phyloP scores from a whole-genome alignment of 2,888 invertebrate species.

The Acronicta leporina region DNA sequence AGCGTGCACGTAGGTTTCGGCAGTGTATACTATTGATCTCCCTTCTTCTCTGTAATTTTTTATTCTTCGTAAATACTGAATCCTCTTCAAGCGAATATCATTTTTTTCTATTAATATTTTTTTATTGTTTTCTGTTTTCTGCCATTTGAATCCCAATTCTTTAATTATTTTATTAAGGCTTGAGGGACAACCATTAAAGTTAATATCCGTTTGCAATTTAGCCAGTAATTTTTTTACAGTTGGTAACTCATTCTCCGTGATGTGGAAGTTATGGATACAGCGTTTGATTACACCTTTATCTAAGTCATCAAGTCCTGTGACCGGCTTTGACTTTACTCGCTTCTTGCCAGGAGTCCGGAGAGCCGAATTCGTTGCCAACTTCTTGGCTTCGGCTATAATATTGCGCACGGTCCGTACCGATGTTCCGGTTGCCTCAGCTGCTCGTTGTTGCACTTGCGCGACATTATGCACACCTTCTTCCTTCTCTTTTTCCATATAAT shows the following conservation, averaged over 20 bases:
- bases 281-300: constrained; percentile 59
- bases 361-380: background rate
- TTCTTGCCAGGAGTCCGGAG: constrained; percentile 59
- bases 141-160: constrained; percentile 49
- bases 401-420: constrained; percentile 4
- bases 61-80: constrained; percentile 48
- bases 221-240: constrained; percentile 44
- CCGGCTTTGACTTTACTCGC: constrained; percentile 41
- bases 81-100: constrained; percentile 48
- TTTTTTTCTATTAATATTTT: constrained; percentile 49
- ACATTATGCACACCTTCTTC: constrained; percentile 9
- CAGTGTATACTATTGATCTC: constrained; percentile 25
- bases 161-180: constrained; percentile 22
- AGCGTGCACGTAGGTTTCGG: constrained; percentile 16
- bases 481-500: constrained; percentile 4
- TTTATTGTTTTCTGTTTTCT: constrained; percentile 50
- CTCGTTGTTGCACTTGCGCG: constrained; percentile 2
- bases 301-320: constrained; percentile 56
- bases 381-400: background rate
- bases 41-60: constrained; percentile 45
- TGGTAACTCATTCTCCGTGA: constrained; percentile 54
- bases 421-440: constrained; percentile 7
- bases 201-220: background rate
- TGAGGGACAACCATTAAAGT: constrained; percentile 5
- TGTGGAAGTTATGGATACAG: constrained; percentile 62